Conservation (phyloP, 2,888 invertebrate genomes). For the Synanthedon andrenaeformis region DNA sequence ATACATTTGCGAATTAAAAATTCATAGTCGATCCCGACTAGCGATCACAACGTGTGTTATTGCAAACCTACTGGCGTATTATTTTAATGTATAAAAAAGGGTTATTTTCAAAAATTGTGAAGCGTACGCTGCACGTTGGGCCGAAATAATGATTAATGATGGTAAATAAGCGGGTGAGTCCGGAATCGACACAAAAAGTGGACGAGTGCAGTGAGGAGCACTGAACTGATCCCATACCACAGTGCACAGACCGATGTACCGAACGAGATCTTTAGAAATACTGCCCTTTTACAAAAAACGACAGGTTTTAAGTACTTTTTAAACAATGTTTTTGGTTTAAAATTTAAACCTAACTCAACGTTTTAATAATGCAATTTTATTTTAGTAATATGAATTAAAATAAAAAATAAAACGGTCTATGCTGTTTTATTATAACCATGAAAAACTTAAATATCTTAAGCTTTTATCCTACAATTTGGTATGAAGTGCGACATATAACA, state of each 20-base stretch:
- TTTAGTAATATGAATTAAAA: no score
- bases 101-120: conserved; percentile 65
- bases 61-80: conserved; percentile 26
- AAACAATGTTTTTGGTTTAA: no score
- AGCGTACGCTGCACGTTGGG: conserved; percentile 43
- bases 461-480: no score
- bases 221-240: conserved; percentile 14
- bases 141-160: conserved; percentile 71
- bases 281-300: no score
- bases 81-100: conserved; percentile 52
- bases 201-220: conserved; percentile 40
- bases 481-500: no score
- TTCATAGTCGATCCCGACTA: conserved; percentile 8
- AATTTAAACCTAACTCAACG: no score
- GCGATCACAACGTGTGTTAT: conserved; percentile 27
- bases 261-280: background rate
- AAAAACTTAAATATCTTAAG: no score
- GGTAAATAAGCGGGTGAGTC: conserved; percentile 68
- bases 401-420: no score
- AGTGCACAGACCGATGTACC: background rate
- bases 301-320: no score
- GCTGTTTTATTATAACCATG: no score
- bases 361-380: no score
- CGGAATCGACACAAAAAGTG: conserved; percentile 45
- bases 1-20: no score